A percentile compares a stretch with the other conserved stretches of the same genome.
phyloP scores from a whole-genome alignment of 2,113 vertebrate species.

The Dendrocopos noguchii region DNA sequence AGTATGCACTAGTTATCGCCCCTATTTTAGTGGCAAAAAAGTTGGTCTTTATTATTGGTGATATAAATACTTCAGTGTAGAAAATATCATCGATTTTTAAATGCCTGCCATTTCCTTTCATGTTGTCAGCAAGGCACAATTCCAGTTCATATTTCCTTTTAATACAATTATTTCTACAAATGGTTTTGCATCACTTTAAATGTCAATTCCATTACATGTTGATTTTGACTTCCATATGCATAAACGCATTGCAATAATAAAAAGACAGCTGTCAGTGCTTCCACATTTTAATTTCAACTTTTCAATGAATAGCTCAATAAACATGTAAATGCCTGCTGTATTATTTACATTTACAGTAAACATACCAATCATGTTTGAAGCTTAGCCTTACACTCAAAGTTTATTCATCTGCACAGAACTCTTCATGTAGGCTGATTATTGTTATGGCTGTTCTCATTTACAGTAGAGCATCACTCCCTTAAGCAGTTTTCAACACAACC shows the following conservation, averaged over 20 bases:
- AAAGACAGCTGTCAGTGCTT: neutral
- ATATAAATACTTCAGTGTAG: neutral
- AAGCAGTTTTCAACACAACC: neutral
- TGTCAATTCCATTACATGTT: neutral
- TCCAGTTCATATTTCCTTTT: neutral
- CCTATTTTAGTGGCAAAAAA: neutral
- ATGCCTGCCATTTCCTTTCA: neutral
- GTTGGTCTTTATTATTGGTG: neutral
- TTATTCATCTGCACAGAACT: neutral
- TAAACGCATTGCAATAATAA: neutral
- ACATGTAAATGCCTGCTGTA: neutral
- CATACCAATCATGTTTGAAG: neutral
- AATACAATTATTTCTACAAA: neutral
- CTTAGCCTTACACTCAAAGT: neutral
- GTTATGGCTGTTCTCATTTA: neutral
- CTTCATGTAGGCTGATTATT: neutral
- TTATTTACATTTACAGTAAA: slow-evolving; percentile 1
- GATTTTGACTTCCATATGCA: slow-evolving; percentile 1
- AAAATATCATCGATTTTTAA: neutral
- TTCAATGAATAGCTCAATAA: slow-evolving; percentile 8
- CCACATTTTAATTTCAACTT: neutral
- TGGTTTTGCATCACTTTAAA: neutral
- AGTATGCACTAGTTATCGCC: neutral
- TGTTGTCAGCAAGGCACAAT: neutral
- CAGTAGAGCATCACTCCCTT: neutral